Percentiles rank a stretch among this genome's conserved stretches.
phyloP scores from a whole-genome alignment of 2,797 vertebrate species.

The Podargus strigoides region DNA sequence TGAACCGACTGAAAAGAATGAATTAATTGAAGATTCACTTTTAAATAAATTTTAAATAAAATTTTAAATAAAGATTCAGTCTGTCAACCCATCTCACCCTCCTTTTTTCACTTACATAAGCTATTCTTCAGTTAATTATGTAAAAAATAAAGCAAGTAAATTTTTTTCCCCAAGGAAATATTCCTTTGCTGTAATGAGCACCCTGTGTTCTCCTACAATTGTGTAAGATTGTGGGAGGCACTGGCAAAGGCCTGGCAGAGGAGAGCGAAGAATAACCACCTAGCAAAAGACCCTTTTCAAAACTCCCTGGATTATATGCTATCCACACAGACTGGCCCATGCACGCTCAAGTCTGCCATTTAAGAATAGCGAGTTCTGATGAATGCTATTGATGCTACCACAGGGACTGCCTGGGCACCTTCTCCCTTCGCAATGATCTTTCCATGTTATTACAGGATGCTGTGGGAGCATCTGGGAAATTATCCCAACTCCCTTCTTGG shows the following conservation, averaged over 20 bases:
- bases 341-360: not conserved
- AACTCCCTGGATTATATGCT: not conserved
- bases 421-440: not conserved
- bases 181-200: not conserved
- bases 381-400: not conserved
- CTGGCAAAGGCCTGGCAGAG: not conserved
- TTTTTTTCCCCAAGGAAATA: not conserved
- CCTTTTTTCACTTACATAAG: not conserved
- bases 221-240: not conserved
- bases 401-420: not conserved
- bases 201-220: not conserved
- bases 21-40: not conserved
- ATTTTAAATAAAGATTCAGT: not conserved
- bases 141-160: not conserved
- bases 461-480: slow-evolving; percentile 31
- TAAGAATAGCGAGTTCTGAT: not conserved
- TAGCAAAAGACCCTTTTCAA: not conserved
- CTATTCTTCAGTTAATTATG: not conserved
- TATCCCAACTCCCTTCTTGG: not conserved
- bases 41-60: not conserved
- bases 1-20: not conserved
- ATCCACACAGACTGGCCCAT: not conserved
- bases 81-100: not conserved
- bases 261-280: not conserved
- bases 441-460: not conserved